Evolutionary conservation across 2,888 invertebrate genomes (phyloP), one percentile per base, ranked within the genome.

Genomic region (Salticus scenicus): DNA sequence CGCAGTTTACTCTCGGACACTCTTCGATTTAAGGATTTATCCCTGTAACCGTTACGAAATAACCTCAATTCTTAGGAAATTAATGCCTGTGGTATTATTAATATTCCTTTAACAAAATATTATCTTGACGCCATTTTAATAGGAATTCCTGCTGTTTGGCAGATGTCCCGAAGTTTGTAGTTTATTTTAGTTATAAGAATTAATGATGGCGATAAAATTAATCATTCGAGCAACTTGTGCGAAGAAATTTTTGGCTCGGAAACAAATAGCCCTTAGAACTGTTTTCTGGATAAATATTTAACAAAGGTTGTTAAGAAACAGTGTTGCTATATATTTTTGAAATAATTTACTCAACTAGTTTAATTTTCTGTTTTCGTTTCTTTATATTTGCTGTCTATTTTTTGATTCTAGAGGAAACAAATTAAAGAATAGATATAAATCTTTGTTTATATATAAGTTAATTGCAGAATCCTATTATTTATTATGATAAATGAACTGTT

Each of bases 41-140:
- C n/a, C n/a, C n/a, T 1, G 57, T 12, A 57, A 24, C 57, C 57
- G 57, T 57, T 24, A 24, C 24, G 24, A 57, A 57, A 57, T 57
- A 20, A 57, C 57, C 24, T 24, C 24, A 57, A 57, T 57, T 57
- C 57, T 5, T 4, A 37, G 37, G 37, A 37, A 37, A 37, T 24
- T 24, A 24, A n/a, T 24, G 17, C 20, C 24, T 5, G 24, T 4
- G 20, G 57, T 12, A 5, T 12, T 24, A 57, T 57, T 57, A 57
- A 57, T 57, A 24, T 24, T 20, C 57, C 57, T 57, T 57, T 57
- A 57, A 57, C 14, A 57, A 57, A 57, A 57, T 57, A 57, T 57
- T 57, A 24, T 1, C 20, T 12, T 24, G 57, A 57, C 7, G 57
- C 57, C 24, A 24, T 12, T 57, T 57, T 57, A 24, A 57, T 57